Evolutionary conservation across 2,113 vertebrate species (phyloP), one percentile per base, ranked within the genome.

Genomic region (Colistium nudipinnis): DNA sequence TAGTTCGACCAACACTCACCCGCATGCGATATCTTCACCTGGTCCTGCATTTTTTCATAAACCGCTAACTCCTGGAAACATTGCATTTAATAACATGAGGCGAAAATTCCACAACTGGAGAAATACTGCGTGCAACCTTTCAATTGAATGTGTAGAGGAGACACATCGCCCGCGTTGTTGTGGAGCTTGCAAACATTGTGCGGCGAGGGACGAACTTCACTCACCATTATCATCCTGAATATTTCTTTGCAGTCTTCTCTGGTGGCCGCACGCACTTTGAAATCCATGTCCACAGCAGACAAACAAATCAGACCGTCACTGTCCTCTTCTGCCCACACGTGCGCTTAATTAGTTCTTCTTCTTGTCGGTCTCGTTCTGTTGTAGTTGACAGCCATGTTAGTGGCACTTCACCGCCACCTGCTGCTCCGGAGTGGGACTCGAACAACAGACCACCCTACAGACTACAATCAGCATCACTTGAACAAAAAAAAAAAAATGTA

Each of bases 181-280:
- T n/a, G n/a, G n/a, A n/a, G n/a, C n/a, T n/a, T n/a, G n/a, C n/a
- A n/a, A n/a, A n/a, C 17, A 45, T 7, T 10, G 19, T 22, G 19
- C 19, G 4, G 9, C 43, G 1, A 19, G 4, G 19, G 22, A 45
- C 5, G 38, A 41, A n/a, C 39, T 16, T 7, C 7, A 47, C 88
- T 90, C 75, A 93, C 93, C 89, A 62, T 74, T 47, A 94, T 92
- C 90, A 94, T 88, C 17, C 92, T 88, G 5, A 79, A 84, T 27
- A 93, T 73, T 1, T 93, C 90, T 85, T 55, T 89, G 56, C 92
- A 93, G 85, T 94, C 92, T 20, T 86, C 88, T 61, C 75, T 75
- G 3, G 30, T 73, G 14, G 89, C 84, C 67, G 76, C 10, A 1
- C 92, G 85, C 30, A 93, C 56, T 48, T 44, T 86, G n/a, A 88